Percentiles rank a stretch among this genome's conserved stretches.
Evolutionary conservation across 2,888 invertebrate genomes (phyloP).

Genomic region (Lagria hirta): DNA sequence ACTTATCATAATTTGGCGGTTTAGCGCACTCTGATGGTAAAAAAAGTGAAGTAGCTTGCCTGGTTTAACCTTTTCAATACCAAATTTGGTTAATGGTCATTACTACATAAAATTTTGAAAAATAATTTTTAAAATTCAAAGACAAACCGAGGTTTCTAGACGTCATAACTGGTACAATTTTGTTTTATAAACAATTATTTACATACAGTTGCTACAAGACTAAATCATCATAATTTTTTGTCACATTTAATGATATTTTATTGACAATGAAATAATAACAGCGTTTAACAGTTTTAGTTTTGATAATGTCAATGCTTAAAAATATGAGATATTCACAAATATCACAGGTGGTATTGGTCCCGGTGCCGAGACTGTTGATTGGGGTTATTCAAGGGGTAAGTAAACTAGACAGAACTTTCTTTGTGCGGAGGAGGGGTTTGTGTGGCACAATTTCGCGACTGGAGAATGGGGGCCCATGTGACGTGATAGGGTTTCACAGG

Average conservation of each 20-base stretch:
- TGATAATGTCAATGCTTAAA: conserved; percentile 50
- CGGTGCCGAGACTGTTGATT: conserved; percentile 52
- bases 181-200: too few relatives aligned
- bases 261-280: conserved; percentile 55
- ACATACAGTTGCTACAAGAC: too few relatives aligned
- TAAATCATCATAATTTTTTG: too few relatives aligned
- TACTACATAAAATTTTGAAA: too few relatives aligned
- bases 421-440: conserved; percentile 54
- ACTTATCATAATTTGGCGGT: too few relatives aligned
- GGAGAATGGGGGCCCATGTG: conserved; percentile 54
- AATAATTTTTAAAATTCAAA: too few relatives aligned
- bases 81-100: too few relatives aligned
- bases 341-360: conserved; percentile 57
- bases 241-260: conserved; percentile 51
- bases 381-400: conserved; percentile 38
- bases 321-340: conserved; percentile 55
- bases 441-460: conserved; percentile 53
- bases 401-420: conserved; percentile 53
- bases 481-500: conserved; percentile 55
- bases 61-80: too few relatives aligned
- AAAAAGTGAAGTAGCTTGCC: too few relatives aligned
- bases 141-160: too few relatives aligned
- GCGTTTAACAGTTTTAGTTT: conserved; percentile 46
- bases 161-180: too few relatives aligned
- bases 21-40: too few relatives aligned